Percentiles rank a stretch among this genome's conserved stretches.
phyloP scores from a whole-genome alignment of 2,113 vertebrate species.

The Hyperopisus bebe region DNA sequence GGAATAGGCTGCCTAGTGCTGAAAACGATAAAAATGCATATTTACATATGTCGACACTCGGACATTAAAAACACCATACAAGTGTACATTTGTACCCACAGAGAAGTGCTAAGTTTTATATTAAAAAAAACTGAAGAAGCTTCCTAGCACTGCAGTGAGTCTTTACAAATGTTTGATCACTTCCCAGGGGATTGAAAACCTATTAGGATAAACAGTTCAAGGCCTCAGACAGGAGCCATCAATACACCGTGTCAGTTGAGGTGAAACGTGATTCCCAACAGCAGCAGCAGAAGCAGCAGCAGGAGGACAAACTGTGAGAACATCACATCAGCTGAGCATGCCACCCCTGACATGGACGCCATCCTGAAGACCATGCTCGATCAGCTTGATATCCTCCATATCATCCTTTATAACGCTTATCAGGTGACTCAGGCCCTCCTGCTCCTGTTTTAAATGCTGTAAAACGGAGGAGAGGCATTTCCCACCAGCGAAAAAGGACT shows the following conservation, averaged over 20 bases:
- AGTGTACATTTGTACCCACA: background rate
- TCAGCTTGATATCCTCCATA: conserved; percentile 89
- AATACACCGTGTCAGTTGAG: background rate
- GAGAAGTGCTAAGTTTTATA: background rate
- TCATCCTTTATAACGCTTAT: conserved; percentile 95
- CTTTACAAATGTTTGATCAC: background rate
- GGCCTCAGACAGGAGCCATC: background rate
- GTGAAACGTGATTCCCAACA: background rate
- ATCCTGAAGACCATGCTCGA: conserved; percentile 86
- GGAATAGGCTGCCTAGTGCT: background rate
- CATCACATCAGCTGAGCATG: conserved; percentile 71
- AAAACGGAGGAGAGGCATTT: conserved; percentile 17
- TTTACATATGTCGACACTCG: conserved; percentile 7
- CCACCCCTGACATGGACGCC: conserved; percentile 77
- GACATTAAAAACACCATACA: background rate
- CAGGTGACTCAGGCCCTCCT: conserved; percentile 89
- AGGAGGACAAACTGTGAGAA: background rate
- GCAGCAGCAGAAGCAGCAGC: background rate
- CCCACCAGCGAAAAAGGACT: background rate
- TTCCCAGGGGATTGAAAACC: background rate
- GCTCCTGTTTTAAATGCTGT: conserved; percentile 94
- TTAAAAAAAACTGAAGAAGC: background rate
- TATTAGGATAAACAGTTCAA: background rate
- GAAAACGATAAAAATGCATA: conserved; percentile 10
- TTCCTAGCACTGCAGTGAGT: background rate